Evolutionary conservation across 2,888 invertebrate species (phyloP).

Genomic region (Synergus umbraculus): DNA sequence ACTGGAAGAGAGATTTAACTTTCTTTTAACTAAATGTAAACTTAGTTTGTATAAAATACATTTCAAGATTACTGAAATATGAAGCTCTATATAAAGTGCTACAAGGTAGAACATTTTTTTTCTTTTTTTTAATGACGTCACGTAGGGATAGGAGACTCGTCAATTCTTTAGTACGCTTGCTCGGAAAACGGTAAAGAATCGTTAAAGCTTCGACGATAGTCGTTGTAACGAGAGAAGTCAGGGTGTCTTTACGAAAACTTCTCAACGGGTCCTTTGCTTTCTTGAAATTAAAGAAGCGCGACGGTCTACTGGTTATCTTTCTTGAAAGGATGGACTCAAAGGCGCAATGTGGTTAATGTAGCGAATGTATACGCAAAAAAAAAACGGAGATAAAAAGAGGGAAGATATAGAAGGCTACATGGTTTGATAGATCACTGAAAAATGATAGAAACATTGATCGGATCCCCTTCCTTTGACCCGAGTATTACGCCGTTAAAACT

Average conservation of each 20-base stretch:
- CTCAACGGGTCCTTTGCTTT: background rate
- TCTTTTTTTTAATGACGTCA: conserved; percentile 1
- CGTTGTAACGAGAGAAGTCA: background rate
- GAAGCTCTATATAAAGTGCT: background rate
- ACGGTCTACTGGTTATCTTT: conserved; percentile 1
- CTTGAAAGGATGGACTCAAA: conserved; percentile 21
- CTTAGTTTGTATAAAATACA: background rate
- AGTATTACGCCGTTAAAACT: background rate
- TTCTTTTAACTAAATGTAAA: background rate
- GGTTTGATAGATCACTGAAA: background rate
- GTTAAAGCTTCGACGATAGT: conserved; percentile 13
- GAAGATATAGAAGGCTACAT: background rate
- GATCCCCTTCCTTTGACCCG: background rate
- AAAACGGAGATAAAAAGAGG: conserved; percentile 3
- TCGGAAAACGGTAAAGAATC: background rate
- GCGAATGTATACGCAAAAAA: conserved; percentile 11
- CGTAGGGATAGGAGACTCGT: background rate
- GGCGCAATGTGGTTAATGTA: conserved; percentile 1
- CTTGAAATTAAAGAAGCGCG: conserved; percentile 9
- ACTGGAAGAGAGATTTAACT: background rate
- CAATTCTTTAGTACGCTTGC: conserved; percentile 6
- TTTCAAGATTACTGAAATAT: background rate
- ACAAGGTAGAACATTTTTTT: background rate
- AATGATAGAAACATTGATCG: conserved; percentile 19
- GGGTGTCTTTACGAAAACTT: conserved; percentile 11